Percentiles rank a stretch among this genome's conserved stretches.
Conservation (phyloP, 2,797 vertebrate species). For the Thamnophis elegans region DNA sequence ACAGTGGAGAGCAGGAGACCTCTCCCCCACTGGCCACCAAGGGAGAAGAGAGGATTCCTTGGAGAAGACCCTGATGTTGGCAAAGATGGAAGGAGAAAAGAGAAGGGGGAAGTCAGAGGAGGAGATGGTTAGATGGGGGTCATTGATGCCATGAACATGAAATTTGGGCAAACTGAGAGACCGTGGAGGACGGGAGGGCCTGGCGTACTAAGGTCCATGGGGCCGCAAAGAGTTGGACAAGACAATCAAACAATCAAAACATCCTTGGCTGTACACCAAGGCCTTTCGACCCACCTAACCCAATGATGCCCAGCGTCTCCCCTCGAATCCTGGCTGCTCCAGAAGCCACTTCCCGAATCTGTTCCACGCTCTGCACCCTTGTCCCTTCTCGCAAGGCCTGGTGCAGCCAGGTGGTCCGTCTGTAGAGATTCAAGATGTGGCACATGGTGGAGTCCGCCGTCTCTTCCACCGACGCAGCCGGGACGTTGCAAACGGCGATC, state of each 20-base stretch:
- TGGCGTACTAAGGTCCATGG: neutral
- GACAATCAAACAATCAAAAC: neutral
- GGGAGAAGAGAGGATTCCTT: no score
- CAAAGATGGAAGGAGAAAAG: neutral
- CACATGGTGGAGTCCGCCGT: slow-evolving; percentile 95
- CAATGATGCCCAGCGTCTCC: slow-evolving; percentile 96
- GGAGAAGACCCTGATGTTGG: neutral
- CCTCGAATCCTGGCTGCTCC: slow-evolving; percentile 94
- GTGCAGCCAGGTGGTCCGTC: slow-evolving; percentile 96
- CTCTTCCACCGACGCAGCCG: slow-evolving; percentile 95
- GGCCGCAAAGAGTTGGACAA: rapidly evolving
- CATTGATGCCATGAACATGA: no score
- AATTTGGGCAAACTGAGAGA: neutral
- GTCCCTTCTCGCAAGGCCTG: slow-evolving; percentile 96
- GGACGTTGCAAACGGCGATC: slow-evolving; percentile 97
- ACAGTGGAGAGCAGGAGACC: no score
- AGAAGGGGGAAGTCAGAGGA: neutral
- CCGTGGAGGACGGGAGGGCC: neutral
- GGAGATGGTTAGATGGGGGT: no score
- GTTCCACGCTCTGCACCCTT: slow-evolving; percentile 93
- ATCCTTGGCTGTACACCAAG: neutral
- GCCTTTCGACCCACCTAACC: slow-evolving; percentile 80
- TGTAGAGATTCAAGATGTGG: slow-evolving; percentile 96
- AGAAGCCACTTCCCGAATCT: slow-evolving; percentile 97
- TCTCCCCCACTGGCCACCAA: no score